Conservation (phyloP, 2,113 vertebrate species). For the Aleadryas rufinucha region DNA sequence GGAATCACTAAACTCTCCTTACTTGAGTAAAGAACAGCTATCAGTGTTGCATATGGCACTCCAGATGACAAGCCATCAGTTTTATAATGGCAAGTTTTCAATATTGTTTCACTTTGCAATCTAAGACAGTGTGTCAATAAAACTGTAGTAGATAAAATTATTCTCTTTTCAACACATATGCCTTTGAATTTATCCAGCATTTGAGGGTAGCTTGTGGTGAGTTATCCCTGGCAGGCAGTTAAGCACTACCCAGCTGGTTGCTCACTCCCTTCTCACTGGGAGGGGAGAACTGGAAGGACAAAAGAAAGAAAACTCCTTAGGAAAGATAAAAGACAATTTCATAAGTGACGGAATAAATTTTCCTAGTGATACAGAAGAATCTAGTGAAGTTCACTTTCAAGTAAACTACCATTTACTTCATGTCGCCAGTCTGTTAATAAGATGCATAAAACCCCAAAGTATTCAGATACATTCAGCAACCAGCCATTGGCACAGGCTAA, state of each 20-base stretch:
- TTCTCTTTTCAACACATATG: not conserved
- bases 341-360: not conserved
- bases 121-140: not conserved
- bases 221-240: not conserved
- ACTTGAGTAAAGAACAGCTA: not conserved
- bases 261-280: not conserved
- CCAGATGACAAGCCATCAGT: not conserved
- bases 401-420: not conserved
- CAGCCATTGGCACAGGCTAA: not conserved
- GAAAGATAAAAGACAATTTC: not conserved
- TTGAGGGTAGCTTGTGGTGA: not conserved
- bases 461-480: not conserved
- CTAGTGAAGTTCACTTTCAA: not conserved
- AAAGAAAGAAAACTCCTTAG: not conserved
- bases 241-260: not conserved
- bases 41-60: not conserved
- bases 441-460: not conserved
- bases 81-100: not conserved
- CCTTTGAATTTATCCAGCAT: not conserved
- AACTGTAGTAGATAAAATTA: not conserved
- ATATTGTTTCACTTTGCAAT: not conserved
- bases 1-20: not conserved
- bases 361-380: not conserved
- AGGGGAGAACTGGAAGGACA: not conserved
- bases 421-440: not conserved